Evolutionary conservation across 64 coral and sea anemone genomes (phyloP).

Genomic region (Trachythela sp.): DNA sequence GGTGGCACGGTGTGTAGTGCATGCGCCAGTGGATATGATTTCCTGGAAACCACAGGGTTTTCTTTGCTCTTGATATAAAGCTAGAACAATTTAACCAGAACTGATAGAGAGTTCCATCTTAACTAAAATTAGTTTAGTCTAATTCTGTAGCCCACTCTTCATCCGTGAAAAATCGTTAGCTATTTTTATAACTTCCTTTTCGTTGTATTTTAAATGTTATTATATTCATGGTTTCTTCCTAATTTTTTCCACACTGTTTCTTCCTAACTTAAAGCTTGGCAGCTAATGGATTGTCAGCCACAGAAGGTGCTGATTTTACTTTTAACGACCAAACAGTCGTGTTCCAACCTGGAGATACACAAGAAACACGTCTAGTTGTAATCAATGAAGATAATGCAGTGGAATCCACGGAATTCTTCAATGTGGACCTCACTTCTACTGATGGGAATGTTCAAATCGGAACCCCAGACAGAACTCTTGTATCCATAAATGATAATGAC

Average conservation of each 20-base stretch:
- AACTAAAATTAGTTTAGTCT: too few species aligned
- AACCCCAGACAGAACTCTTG: background rate
- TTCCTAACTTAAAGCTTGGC: background rate
- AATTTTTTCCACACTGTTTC: too few species aligned
- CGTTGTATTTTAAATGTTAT: too few species aligned
- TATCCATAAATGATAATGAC: background rate
- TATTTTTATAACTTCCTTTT: too few species aligned
- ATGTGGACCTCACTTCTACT: background rate
- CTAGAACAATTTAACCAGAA: too few species aligned
- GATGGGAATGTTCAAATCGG: background rate
- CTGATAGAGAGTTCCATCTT: too few species aligned
- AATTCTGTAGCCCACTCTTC: too few species aligned
- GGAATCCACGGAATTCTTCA: background rate
- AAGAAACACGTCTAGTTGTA: background rate
- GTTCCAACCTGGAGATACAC: background rate
- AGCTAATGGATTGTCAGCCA: background rate
- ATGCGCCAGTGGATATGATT: background rate
- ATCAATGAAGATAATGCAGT: background rate
- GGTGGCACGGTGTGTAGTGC: too few species aligned
- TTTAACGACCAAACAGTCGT: background rate
- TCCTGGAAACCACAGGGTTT: background rate
- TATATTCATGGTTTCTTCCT: too few species aligned
- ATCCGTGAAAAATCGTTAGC: too few species aligned
- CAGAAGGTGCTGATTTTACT: background rate
- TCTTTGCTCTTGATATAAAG: background rate